These are phyloP conservation scores for Cottus gobio DNA, from an alignment of 2,113 vertebrate genomes.

Conservation along the genomic window DNA sequence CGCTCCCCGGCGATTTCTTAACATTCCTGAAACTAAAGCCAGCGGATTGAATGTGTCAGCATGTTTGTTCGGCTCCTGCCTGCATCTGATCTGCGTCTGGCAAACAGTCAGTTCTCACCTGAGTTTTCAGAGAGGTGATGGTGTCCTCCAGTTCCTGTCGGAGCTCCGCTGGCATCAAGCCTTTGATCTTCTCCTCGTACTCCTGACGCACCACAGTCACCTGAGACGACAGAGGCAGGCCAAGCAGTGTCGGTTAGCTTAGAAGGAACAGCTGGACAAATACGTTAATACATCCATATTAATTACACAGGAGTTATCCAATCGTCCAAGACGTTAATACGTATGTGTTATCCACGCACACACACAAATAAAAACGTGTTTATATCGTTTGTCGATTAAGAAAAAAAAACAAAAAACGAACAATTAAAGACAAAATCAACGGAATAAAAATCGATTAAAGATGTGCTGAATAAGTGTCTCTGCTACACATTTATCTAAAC, in stretches of 20 bases:
- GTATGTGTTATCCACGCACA: neutral
- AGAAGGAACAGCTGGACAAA: neutral
- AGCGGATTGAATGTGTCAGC: neutral
- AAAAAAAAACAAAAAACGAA: neutral
- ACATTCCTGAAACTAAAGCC: constrained; percentile 12
- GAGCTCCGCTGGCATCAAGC: constrained; percentile 90
- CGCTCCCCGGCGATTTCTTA: neutral
- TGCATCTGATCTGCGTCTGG: neutral
- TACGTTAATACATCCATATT: neutral
- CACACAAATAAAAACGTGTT: neutral
- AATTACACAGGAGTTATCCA: neutral
- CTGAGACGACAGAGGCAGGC: constrained; percentile 78
- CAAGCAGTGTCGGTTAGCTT: neutral
- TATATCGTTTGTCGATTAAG: neutral
- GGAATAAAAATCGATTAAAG: neutral
- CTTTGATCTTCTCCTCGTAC: constrained; percentile 91
- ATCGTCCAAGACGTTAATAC: neutral
- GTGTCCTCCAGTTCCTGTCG: constrained; percentile 93
- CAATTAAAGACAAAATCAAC: neutral
- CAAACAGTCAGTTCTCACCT: constrained; percentile 83
- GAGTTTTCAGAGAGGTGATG: constrained; percentile 93
- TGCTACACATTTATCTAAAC: constrained; percentile 6
- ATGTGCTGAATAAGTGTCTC: constrained; percentile 23
- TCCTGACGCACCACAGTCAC: constrained; percentile 88
- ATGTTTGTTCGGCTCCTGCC: neutral